Evolutionary conservation across 2,113 vertebrate genomes (phyloP).

Genomic region (Oophaga pumilio): DNA sequence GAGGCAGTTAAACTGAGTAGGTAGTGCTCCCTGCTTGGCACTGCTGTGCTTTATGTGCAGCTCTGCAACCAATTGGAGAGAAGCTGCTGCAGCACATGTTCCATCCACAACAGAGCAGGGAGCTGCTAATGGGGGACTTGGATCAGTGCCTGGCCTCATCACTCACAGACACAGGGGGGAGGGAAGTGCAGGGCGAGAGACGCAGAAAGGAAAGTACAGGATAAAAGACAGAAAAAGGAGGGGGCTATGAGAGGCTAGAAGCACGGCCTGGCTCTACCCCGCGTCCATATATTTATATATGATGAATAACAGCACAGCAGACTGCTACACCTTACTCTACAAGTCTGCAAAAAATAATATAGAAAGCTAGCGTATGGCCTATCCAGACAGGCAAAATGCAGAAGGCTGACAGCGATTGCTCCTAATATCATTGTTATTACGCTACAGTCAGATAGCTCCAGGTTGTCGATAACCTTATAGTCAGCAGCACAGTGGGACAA

Average conservation of each 20-base stretch:
- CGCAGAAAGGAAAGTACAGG: conserved; percentile 19
- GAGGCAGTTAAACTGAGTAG: background rate
- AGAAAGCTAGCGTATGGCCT: background rate
- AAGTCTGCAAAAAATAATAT: no score
- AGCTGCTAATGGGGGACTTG: conserved; percentile 55
- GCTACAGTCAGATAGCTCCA: background rate
- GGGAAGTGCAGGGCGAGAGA: conserved; percentile 31
- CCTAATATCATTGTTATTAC: background rate
- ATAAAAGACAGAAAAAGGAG: background rate
- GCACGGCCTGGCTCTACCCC: background rate
- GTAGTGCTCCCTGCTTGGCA: background rate
- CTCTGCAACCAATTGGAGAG: conserved; percentile 37
- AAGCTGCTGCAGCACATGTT: conserved; percentile 48
- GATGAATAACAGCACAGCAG: background rate
- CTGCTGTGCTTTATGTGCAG: background rate
- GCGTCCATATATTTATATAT: background rate
- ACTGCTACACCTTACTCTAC: no score
- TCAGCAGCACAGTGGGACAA: background rate
- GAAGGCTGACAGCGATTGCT: background rate
- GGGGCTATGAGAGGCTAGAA: background rate
- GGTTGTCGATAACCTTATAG: background rate
- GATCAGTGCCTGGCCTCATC: conserved; percentile 42
- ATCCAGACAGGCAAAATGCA: background rate
- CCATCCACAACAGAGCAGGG: conserved; percentile 37
- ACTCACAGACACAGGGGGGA: conserved; percentile 41